Evolutionary conservation across 2,113 vertebrate genomes (phyloP).

Genomic region (Sula dactylatra): DNA sequence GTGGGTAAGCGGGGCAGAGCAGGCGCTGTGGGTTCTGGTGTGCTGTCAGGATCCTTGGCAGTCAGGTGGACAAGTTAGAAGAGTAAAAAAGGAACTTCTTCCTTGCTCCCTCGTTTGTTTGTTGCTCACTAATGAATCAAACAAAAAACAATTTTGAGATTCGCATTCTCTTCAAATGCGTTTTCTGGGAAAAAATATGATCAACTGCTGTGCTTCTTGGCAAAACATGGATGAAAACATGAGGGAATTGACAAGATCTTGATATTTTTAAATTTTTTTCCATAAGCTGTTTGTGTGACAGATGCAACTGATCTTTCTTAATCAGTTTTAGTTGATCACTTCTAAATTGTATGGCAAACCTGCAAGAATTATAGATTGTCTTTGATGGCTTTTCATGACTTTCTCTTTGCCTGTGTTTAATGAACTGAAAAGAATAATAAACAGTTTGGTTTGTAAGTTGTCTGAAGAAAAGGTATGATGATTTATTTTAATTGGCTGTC

Average conservation of each 20-base stretch:
- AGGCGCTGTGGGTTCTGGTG: background rate
- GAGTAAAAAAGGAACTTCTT: background rate
- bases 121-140: too few relatives aligned
- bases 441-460: background rate
- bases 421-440: background rate
- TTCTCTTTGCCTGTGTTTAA: background rate
- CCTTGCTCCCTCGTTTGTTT: background rate
- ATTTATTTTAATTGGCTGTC: background rate
- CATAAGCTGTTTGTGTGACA: background rate
- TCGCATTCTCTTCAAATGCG: accelerated
- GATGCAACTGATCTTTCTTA: background rate
- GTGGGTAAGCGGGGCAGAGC: background rate
- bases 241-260: background rate
- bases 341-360: background rate
- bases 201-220: background rate
- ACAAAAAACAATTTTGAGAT: background rate
- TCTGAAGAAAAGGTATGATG: background rate
- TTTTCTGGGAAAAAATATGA: background rate
- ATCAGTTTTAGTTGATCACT: background rate
- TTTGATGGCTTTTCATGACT: background rate
- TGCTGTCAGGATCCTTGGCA: background rate
- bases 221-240: background rate
- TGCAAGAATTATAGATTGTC: background rate
- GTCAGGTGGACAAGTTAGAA: background rate
- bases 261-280: background rate